These are phyloP conservation scores for Dryocosmus kuriphilus DNA, from an alignment of 2,888 invertebrate species.

Conservation along the genomic window DNA sequence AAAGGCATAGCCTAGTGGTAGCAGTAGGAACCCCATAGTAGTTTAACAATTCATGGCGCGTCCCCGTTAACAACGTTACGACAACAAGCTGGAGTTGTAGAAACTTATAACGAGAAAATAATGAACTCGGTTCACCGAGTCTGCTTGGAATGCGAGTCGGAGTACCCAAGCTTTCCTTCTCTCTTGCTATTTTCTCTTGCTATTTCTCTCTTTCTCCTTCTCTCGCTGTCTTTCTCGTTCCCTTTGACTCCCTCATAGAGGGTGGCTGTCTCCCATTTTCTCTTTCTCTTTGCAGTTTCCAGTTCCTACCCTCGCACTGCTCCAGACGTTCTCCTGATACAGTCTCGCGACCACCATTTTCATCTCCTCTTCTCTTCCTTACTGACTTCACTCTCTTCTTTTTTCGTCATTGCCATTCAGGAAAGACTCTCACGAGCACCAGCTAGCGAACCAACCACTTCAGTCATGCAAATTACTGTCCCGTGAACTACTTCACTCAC, in stretches of 20 bases:
- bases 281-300: conserved; percentile 45
- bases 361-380: conserved; percentile 30
- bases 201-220: conserved; percentile 31
- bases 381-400: conserved; percentile 36
- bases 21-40: conserved; percentile 59
- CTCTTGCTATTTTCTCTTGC: conserved; percentile 34
- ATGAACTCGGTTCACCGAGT: conserved; percentile 75
- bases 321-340: conserved; percentile 53
- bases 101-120: conserved; percentile 77
- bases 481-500: conserved; percentile 54
- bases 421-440: conserved; percentile 36
- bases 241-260: conserved; percentile 42
- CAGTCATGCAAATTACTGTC: conserved; percentile 58
- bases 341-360: conserved; percentile 33
- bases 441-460: conserved; percentile 48
- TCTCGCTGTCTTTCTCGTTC: conserved; percentile 43
- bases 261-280: conserved; percentile 32
- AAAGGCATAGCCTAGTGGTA: conserved; percentile 49
- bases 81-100: conserved; percentile 76
- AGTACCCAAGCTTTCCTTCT: conserved; percentile 53
- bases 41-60: conserved; percentile 76
- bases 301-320: conserved; percentile 34
- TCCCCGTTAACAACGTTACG: conserved; percentile 76
- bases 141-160: conserved; percentile 75
- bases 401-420: conserved; percentile 39